Percentiles rank a stretch among this genome's conserved stretches.
phyloP scores from a whole-genome alignment of 1,140 invertebrate genomes.

The Calephelis virginiensis region DNA sequence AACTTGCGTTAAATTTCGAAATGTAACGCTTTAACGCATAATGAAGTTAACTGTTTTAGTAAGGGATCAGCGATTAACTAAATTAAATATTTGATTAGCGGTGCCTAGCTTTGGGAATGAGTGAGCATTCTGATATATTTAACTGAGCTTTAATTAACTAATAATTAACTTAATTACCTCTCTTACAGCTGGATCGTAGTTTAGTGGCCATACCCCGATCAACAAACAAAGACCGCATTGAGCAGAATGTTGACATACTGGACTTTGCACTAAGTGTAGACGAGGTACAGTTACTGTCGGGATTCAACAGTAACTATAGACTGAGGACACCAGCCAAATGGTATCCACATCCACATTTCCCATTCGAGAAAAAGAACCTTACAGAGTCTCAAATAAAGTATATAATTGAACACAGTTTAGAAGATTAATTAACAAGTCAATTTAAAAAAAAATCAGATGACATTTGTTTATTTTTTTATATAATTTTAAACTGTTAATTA shows the following conservation, averaged over 20 bases:
- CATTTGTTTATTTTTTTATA: no score
- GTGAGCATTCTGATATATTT: no score
- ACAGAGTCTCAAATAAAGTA: constrained; percentile 41
- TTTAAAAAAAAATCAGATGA: background rate
- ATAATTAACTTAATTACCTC: no score
- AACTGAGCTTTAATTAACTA: no score
- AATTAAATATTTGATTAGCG: no score
- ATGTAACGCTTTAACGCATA: no score
- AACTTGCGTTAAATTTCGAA: no score
- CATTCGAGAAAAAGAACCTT: constrained; percentile 56
- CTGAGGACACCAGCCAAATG: constrained; percentile 52
- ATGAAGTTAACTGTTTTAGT: no score
- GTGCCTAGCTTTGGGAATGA: no score
- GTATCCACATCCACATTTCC: constrained; percentile 54
- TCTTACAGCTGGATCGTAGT: constrained; percentile 48
- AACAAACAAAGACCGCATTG: constrained; percentile 51
- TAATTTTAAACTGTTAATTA: no score
- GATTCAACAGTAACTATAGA: constrained; percentile 55
- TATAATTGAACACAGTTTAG: constrained; percentile 50
- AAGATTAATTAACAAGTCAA: constrained; percentile 38
- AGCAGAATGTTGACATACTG: constrained; percentile 53
- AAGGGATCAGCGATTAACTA: no score
- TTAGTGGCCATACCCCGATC: constrained; percentile 53
- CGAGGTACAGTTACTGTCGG: constrained; percentile 47
- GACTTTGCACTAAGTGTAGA: constrained; percentile 47